These are phyloP conservation scores for Calliphora vomitoria DNA, from an alignment of 2,888 invertebrate species.

Conservation along the genomic window DNA sequence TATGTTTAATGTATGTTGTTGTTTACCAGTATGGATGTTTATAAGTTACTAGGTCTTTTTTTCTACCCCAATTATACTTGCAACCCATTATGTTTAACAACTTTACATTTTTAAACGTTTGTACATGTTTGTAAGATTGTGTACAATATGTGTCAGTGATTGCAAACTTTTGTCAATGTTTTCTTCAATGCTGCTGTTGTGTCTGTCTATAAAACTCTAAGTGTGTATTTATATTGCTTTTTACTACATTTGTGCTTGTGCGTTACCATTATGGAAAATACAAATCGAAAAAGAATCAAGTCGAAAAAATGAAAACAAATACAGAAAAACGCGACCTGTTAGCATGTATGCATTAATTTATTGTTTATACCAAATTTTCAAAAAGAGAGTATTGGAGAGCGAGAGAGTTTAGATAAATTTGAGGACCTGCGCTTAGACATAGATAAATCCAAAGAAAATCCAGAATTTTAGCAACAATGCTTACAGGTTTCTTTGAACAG, in stretches of 20 bases:
- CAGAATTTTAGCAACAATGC: conserved; percentile 10
- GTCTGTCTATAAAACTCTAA: conserved; percentile 5
- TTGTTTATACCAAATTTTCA: conserved; percentile 50
- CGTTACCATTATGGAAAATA: conserved; percentile 32
- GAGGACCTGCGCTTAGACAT: conserved; percentile 20
- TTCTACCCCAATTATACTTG: conserved; percentile 39
- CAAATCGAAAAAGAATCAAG: conserved; percentile 6
- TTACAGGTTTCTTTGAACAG: conserved; percentile 1
- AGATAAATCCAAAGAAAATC: conserved; percentile 52
- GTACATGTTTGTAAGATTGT: neutral
- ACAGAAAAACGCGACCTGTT: conserved; percentile 72
- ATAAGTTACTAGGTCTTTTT: conserved; percentile 47
- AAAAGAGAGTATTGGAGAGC: neutral
- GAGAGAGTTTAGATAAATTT: conserved; percentile 38
- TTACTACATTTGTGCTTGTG: conserved; percentile 13
- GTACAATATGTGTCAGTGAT: neutral
- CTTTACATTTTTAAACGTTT: conserved; percentile 33
- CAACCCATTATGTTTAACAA: conserved; percentile 50
- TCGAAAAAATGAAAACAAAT: conserved; percentile 43
- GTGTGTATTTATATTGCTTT: neutral
- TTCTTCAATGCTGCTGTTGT: conserved; percentile 5
- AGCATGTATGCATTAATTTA: conserved; percentile 71
- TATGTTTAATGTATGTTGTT: neutral
- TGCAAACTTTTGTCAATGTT: neutral
- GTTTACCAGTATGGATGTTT: neutral